Evolutionary conservation across 2,113 vertebrate species (phyloP).

Genomic region (Dasyurus viverrinus): DNA sequence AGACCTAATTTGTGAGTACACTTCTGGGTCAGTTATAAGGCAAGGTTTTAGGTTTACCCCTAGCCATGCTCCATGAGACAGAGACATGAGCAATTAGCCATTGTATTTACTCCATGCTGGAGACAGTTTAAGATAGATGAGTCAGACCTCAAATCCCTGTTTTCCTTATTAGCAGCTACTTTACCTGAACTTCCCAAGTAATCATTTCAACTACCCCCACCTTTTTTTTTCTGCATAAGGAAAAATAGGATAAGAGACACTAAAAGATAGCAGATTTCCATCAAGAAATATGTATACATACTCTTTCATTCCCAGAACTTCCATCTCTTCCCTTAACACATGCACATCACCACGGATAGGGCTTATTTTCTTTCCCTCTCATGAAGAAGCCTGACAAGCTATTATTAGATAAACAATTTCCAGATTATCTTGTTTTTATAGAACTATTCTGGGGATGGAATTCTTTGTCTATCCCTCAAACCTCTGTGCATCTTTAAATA

Average conservation of each 20-base stretch:
- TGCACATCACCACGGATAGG: background rate
- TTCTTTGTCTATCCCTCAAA: too few species aligned
- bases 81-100: background rate
- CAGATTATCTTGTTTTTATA: too few species aligned
- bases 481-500: too few species aligned
- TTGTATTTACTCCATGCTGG: background rate
- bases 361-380: too few species aligned
- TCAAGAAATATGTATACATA: background rate
- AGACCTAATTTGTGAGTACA: background rate
- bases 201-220: background rate
- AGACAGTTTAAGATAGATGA: background rate
- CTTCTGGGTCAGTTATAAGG: background rate
- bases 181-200: background rate
- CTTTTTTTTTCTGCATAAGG: background rate
- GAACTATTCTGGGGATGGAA: too few species aligned
- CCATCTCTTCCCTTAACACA: background rate
- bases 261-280: background rate
- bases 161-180: background rate
- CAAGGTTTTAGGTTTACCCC: background rate
- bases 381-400: too few species aligned
- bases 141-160: background rate
- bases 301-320: background rate
- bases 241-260: background rate
- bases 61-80: background rate
- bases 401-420: too few species aligned